Percentiles rank a stretch among this genome's conserved stretches.
Conservation (phyloP, 1,140 invertebrate species). For the Myzus persicae region DNA sequence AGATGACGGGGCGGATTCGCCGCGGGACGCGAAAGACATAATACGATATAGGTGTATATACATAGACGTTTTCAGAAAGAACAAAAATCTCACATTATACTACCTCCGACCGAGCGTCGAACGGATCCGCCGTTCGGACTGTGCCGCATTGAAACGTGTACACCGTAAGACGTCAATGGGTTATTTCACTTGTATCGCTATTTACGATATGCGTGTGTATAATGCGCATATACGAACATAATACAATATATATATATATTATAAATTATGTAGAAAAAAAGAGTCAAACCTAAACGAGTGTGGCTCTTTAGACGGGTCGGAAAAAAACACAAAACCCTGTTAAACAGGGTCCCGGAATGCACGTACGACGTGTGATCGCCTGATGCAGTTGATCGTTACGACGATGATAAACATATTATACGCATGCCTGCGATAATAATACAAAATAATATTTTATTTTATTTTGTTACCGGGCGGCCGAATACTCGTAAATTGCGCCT, state of each 20-base stretch:
- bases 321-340: not conserved
- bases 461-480: not conserved
- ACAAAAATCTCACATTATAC: not conserved
- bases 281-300: not conserved
- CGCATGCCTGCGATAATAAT: not conserved
- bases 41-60: no score
- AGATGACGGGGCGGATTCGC: not conserved
- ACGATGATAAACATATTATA: not conserved
- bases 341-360: not conserved
- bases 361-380: no score
- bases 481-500: not conserved
- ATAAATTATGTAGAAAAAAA: not conserved
- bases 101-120: not conserved
- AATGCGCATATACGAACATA: not conserved
- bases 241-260: not conserved
- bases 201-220: not conserved
- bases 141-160: not conserved
- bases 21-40: not conserved
- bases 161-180: slow-evolving; percentile 4
- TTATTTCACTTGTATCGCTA: not conserved
- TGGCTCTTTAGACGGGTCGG: not conserved
- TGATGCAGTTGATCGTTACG: not conserved
- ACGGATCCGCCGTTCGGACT: not conserved
- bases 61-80: not conserved
- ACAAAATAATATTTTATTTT: not conserved